A percentile compares a stretch with the other conserved stretches of the same genome.
Evolutionary conservation across 37 sponge, comb jelly and placozoan genomes (phyloP).

Genomic region (Amphimedon queenslandica): DNA sequence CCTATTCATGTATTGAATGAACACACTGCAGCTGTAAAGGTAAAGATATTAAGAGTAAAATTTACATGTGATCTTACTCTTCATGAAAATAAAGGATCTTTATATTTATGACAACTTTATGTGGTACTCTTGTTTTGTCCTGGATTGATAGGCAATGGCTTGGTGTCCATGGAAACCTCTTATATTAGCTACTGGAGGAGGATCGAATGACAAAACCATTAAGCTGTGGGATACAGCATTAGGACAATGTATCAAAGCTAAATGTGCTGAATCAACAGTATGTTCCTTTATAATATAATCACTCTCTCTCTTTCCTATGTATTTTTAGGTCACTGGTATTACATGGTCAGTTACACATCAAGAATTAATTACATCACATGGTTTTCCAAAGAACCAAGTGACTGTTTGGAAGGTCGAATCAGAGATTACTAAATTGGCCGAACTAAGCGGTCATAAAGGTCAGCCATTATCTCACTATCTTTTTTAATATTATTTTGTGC

Average conservation of each 20-base stretch:
- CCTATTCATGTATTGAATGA: conserved; percentile 71
- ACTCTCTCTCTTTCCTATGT: too few relatives aligned
- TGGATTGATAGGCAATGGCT: conserved; percentile 73
- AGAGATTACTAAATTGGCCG: conserved; percentile 63
- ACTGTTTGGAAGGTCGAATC: conserved; percentile 89
- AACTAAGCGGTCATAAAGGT: conserved; percentile 83
- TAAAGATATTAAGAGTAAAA: too few relatives aligned
- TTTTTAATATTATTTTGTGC: too few relatives aligned
- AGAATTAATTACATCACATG: conserved; percentile 90
- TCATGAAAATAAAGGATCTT: too few relatives aligned
- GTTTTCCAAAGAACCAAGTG: conserved; percentile 77
- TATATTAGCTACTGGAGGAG: conserved; percentile 92
- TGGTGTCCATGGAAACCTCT: conserved; percentile 95
- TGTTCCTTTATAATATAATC: too few relatives aligned
- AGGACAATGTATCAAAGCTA: conserved; percentile 52
- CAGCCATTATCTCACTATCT: too few relatives aligned
- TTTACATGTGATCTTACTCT: too few relatives aligned
- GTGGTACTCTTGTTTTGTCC: too few relatives aligned
- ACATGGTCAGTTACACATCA: conserved; percentile 75
- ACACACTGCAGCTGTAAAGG: conserved; percentile 95
- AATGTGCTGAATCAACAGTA: conserved; percentile 84
- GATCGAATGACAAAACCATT: conserved; percentile 73
- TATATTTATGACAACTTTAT: too few relatives aligned
- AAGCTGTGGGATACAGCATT: conserved; percentile 81
- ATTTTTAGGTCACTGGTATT: conserved; percentile 88